Percentiles rank a stretch among this genome's conserved stretches.
Conservation (phyloP, 2,888 invertebrate species). For the Pimpla rufipes region DNA sequence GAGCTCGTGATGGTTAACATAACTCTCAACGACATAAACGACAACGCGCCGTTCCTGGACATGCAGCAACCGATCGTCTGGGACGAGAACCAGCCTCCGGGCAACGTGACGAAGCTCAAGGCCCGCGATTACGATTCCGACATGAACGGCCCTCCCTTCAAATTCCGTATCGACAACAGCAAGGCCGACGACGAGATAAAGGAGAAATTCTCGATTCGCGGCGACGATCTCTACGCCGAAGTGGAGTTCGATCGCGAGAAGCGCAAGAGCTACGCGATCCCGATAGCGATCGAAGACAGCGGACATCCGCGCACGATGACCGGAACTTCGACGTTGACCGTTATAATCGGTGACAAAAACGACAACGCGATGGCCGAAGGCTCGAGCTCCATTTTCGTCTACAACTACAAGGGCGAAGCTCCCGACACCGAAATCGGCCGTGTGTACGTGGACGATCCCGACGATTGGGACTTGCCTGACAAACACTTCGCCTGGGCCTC, state of each 20-base stretch:
- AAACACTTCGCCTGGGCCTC: conserved; percentile 93
- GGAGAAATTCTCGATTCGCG: conserved; percentile 90
- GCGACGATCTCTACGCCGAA: conserved; percentile 90
- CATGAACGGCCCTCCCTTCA: conserved; percentile 95
- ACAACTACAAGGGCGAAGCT: conserved; percentile 95
- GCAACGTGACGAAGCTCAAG: conserved; percentile 88
- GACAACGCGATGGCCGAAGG: conserved; percentile 96
- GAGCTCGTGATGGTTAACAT: conserved; percentile 90
- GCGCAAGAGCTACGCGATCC: conserved; percentile 94
- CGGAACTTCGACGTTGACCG: conserved; percentile 93
- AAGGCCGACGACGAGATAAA: conserved; percentile 90
- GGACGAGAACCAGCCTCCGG: conserved; percentile 92
- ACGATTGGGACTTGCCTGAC: conserved; percentile 98
- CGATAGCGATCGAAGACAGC: conserved; percentile 95
- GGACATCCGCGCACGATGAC: conserved; percentile 91
- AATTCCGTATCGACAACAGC: conserved; percentile 88
- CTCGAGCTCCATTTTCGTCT: conserved; percentile 95
- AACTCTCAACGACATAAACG: conserved; percentile 93
- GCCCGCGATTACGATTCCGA: conserved; percentile 94
- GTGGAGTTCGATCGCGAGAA: conserved; percentile 94
- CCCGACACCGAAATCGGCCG: conserved; percentile 95
- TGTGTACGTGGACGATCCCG: conserved; percentile 96
- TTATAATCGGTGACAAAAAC: conserved; percentile 97
- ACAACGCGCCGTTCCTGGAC: conserved; percentile 95
- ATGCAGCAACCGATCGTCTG: conserved; percentile 94